Conservation (phyloP, 2,888 invertebrate species). For the Aspidiotus rigidus region DNA sequence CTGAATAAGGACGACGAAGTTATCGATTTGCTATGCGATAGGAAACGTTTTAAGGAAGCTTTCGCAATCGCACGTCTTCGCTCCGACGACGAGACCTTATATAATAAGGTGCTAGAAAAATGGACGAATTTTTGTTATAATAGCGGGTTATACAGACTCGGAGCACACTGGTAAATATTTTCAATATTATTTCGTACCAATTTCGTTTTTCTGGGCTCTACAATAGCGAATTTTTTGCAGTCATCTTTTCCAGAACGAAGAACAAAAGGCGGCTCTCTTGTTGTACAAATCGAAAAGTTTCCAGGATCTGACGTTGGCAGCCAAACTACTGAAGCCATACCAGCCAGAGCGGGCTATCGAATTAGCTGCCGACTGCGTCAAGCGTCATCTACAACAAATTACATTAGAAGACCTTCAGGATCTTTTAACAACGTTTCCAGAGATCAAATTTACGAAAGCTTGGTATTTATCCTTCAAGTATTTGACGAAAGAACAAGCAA, state of each 20-base stretch:
- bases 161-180: slow-evolving; percentile 20
- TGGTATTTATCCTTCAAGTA: slow-evolving; percentile 22
- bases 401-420: slow-evolving; percentile 1
- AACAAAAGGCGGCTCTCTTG: slow-evolving; percentile 17
- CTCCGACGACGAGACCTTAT: slow-evolving; percentile 9
- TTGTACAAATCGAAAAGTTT: slow-evolving; percentile 13
- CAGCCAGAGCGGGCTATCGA: slow-evolving; percentile 15
- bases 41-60: slow-evolving; percentile 45
- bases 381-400: slow-evolving; percentile 14
- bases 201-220: not conserved
- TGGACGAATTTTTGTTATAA: slow-evolving; percentile 22
- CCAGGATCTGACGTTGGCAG: slow-evolving; percentile 9
- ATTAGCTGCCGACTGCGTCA: slow-evolving; percentile 19
- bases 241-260: slow-evolving; percentile 20
- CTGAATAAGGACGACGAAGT: slow-evolving; percentile 44
- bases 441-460: slow-evolving; percentile 23
- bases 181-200: not conserved
- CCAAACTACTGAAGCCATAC: slow-evolving; percentile 15
- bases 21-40: slow-evolving; percentile 43
- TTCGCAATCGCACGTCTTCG: slow-evolving; percentile 31
- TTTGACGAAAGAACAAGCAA: slow-evolving; percentile 16
- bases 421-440: slow-evolving; percentile 10
- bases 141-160: slow-evolving; percentile 21
- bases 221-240: not conserved
- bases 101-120: slow-evolving; percentile 9